Base-by-base conservation (phyloP, 2,888 invertebrate genomes). In the Platypus cylindrus region DNA sequence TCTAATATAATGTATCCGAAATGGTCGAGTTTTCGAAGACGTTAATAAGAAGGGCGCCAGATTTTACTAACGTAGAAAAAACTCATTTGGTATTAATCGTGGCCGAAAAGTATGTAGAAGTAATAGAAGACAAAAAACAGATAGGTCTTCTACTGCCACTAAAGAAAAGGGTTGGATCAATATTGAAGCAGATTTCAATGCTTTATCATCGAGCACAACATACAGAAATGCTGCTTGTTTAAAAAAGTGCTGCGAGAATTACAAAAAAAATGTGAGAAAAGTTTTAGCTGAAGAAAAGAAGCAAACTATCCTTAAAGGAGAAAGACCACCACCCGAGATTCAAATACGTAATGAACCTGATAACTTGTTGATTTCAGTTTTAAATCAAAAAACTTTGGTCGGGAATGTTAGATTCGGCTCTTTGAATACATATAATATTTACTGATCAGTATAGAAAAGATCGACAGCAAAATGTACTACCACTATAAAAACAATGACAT, bases 201-300 rank as follows among this genome's bases (percentile, higher is more conserved):
- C 28, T 22, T 24, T 16, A 5, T n/a, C n/a, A n/a, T n/a, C n/a
- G n/a, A 32, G 23, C 23, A 24, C 11, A 11, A 23, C 23, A 9
- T 28, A 25, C 26, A 34, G 27, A 13, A 34, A 15, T 27, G 27
- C 27, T 5, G 17, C n/a, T 34, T 28, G 17, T 28, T 34, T 28
- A 17, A 28, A 28, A 17, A 34, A 34, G 18, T 28, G 28, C 18
- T 28, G 28, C 14, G 34, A 27, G 8, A 34, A 29, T 28, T 13
- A 20, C 9, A 34, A 34, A 28, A 34, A 28, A 15, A 15, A 34
- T 11, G 9, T 28, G 2, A 16, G 34, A 20, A 28, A 34, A 27
- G 22, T 18, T 7, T 34, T 34, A 17, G 28, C 34, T 11, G 18
- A 32, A 24, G 32, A 32, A 32, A 11, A n/a, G 14, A 32, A 14